Percentiles rank a stretch among this genome's conserved stretches.
These are phyloP conservation scores for Siphamia tubifer DNA, from an alignment of 2,113 vertebrate species.

Conservation along the genomic window DNA sequence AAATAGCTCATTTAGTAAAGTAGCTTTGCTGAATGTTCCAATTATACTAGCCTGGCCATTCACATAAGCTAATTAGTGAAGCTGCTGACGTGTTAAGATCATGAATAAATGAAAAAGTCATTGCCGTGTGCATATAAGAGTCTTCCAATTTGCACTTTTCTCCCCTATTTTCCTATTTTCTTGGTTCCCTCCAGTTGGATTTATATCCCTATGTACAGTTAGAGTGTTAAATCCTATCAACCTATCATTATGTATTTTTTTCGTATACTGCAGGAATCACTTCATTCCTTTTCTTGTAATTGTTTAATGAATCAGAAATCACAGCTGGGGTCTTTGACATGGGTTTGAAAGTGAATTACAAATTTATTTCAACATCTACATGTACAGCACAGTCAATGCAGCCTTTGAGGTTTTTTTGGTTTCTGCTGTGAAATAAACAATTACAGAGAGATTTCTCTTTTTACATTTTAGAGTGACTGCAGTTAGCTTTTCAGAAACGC, in stretches of 20 bases:
- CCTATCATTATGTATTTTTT: background rate
- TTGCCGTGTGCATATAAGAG: background rate
- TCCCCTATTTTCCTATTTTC: background rate
- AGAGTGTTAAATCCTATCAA: too few relatives aligned
- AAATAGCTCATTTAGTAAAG: background rate
- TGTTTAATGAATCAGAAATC: background rate
- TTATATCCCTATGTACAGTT: too few relatives aligned
- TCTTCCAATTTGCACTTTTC: background rate
- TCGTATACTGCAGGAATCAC: background rate
- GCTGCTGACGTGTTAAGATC: background rate
- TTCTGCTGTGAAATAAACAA: background rate
- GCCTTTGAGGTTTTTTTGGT: slow-evolving; percentile 1
- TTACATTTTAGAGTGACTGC: background rate
- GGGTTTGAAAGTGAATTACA: background rate
- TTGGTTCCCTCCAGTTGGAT: background rate
- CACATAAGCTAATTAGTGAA: background rate
- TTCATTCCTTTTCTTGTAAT: background rate
- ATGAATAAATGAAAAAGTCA: background rate
- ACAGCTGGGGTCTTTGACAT: too few relatives aligned
- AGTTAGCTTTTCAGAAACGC: background rate
- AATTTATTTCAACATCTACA: background rate
- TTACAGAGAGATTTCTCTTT: background rate
- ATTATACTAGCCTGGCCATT: background rate
- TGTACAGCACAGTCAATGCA: background rate
- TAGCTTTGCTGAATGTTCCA: background rate